Evolutionary conservation across 2,888 invertebrate genomes (phyloP), one percentile per base, ranked within the genome.

Genomic region (Orchesellides sinensis): DNA sequence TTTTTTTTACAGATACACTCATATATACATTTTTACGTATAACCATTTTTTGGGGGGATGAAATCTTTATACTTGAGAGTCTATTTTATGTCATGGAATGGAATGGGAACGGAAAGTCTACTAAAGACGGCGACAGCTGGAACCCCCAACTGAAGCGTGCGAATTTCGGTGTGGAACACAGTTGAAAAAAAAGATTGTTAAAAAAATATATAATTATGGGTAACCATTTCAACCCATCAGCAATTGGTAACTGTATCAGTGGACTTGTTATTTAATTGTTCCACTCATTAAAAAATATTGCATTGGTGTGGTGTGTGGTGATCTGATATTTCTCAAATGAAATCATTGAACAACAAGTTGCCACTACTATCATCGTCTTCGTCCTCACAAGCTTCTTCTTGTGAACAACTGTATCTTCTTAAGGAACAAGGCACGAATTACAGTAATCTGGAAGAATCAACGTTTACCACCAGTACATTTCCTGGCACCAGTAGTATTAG

Each of bases 121-220:
- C 80, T 80, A 73, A 80, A 72, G 80, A 73, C 80, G 80, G 80
- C 80, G 80, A 80, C 80, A 80, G 80, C 80, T 80, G 80, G 80
- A 80, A 80, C 80, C 72, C 72, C 73, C 73, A 73, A 80, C 59
- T 80, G 80, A 80, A 80, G 80, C 80, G 80, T 80, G 80, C 80
- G 80, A 80, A 73, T 80, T 80, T 80, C 80, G 73, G 80, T 80
- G 80, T 80, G 73, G 80, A 80, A 80, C 72, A 66, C 70, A 79
- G 72, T 29, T 68, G 32, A 78, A 66, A 56, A 66, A n/a, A n/a
- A n/a, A n/a, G n/a, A n/a, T 10, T 32, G 6, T 32, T 32, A 32
- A 32, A 32, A 32, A 32, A 47, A 4, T 63, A 21, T 35, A 17
- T 56, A 70, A 77, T 69, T 78, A 79, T 79, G 79, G 72, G 72